These are phyloP conservation scores for Pomacea canaliculata DNA, from an alignment of 2,888 invertebrate genomes.

Conservation along the genomic window DNA sequence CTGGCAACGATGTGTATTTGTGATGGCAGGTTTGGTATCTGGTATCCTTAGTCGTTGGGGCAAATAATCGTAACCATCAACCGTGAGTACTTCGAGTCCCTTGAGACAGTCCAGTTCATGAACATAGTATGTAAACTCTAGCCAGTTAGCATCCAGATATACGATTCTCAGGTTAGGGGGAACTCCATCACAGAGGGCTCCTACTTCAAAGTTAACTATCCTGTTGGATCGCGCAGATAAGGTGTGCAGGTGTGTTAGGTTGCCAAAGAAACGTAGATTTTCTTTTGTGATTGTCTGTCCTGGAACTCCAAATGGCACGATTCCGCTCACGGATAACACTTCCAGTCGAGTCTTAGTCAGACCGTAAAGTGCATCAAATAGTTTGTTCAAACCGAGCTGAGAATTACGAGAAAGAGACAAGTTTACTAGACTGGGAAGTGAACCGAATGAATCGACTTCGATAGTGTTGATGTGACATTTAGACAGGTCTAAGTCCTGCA, in stretches of 20 bases:
- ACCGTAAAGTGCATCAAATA: not conserved
- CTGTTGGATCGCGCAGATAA: not conserved
- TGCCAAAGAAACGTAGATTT: not conserved
- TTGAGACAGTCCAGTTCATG: not conserved
- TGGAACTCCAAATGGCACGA: not conserved
- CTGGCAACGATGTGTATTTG: not conserved
- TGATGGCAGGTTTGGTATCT: not conserved
- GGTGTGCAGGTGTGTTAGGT: not conserved
- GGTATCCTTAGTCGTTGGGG: not conserved
- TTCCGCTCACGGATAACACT: not conserved
- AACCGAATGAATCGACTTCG: not conserved
- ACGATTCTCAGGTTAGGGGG: not conserved
- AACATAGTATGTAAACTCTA: not conserved
- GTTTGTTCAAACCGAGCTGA: not conserved
- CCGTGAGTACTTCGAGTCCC: not conserved
- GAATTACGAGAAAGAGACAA: not conserved
- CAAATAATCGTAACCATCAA: not conserved
- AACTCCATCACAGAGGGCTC: not conserved
- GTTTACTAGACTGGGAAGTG: not conserved
- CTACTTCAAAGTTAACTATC: not conserved
- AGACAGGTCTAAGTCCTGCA: not conserved
- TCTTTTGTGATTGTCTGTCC: not conserved
- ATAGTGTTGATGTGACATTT: not conserved
- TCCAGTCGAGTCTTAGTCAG: not conserved
- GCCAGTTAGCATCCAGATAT: not conserved